Evolutionary conservation across 2,113 vertebrate genomes (phyloP), one percentile per base, ranked within the genome.

Genomic region (Tupaia chinensis): DNA sequence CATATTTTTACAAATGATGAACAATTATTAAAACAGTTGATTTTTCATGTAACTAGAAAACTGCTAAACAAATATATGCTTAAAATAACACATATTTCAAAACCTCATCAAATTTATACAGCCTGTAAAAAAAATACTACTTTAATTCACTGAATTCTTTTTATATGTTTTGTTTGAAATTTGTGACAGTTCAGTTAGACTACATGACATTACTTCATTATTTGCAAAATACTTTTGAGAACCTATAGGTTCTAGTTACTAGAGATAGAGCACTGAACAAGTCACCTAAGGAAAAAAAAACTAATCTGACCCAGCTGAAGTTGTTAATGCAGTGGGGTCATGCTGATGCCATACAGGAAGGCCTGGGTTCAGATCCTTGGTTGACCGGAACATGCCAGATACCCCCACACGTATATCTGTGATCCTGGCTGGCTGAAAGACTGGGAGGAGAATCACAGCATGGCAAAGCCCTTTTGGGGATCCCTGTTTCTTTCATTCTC

Each of bases 21-120:
- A 92, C 92, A 87, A 29, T 90, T 63, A 53, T n/a, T 53, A 63
- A 22, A 80, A 20, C 5, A 74, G n/a, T 10, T 68, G 29, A 87
- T 82, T 94, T 94, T 87, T 66, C 15, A 32, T 27, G 15, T 44
- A 65, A 61, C 20, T 61, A 93, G 44, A 81, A 20, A 94, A 85
- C 14, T 65, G 94, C 76, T 81, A 89, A 72, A 81, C 14, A 78
- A 91, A 68, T 14, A 74, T 17, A 44, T 44, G 44, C 44, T 44
- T 44, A 44, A 44, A 44, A 44, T n/a, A 44, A 44, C 44, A 44
- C 44, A 44, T 44, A 44, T 44, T 44, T 44, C 8, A 74, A 95
- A 92, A 87, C 1, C 23, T 80, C 20, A 87, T 79, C 27, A 34
- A 77, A 10, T 23, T 89, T 66, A 72, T 8, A 65, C 9, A 87